These are phyloP conservation scores for Trichomalopsis sarcophagae DNA, from an alignment of 1,140 invertebrate genomes.

Conservation along the genomic window DNA sequence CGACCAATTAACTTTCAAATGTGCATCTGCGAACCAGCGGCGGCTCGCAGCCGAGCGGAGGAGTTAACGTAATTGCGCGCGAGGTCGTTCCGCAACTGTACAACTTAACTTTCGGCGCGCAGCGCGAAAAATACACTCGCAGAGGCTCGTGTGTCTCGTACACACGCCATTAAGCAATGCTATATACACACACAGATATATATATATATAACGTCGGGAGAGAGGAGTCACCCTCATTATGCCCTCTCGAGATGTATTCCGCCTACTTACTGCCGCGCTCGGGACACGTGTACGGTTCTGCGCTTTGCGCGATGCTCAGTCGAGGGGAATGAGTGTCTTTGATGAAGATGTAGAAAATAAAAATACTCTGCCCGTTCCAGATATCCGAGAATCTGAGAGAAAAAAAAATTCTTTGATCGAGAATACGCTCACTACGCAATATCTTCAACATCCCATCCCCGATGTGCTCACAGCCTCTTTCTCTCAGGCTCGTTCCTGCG, in stretches of 20 bases:
- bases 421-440: too few relatives aligned
- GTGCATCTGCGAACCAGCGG: not conserved
- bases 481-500: too few relatives aligned
- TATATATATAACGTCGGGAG: not conserved
- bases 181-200: too few relatives aligned
- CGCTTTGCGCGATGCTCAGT: not conserved
- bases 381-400: too few relatives aligned
- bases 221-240: constrained; percentile 31
- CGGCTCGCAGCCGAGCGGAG: not conserved
- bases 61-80: constrained; percentile 48
- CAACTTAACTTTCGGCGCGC: constrained; percentile 46
- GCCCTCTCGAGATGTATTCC: constrained; percentile 32
- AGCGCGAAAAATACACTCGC: constrained; percentile 14
- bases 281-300: not conserved
- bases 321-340: not conserved
- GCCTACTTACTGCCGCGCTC: not conserved
- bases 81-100: constrained; percentile 35
- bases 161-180: constrained; percentile 25
- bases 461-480: too few relatives aligned
- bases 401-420: too few relatives aligned
- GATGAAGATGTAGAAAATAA: not conserved
- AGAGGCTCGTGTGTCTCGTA: not conserved
- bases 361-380: too few relatives aligned
- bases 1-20: constrained; percentile 51
- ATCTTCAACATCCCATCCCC: too few relatives aligned